Base-by-base conservation (phyloP, 2,888 invertebrate genomes). In the Idaea dimidiata region DNA sequence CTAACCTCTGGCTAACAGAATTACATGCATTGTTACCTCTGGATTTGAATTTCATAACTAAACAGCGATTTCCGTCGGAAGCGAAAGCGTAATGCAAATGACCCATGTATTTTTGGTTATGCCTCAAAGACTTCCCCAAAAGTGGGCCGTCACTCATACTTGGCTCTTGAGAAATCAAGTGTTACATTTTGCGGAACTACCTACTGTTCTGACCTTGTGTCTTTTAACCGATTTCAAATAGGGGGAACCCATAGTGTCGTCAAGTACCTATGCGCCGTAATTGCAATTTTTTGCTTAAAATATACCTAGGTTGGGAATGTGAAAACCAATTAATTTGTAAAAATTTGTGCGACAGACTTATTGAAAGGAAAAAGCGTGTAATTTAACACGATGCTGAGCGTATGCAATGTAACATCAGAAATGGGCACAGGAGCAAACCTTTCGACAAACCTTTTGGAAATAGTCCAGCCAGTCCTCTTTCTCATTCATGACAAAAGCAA, bases 51-150 rank as follows among this genome's bases (percentile, higher is more conserved):
- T 80, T 82, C 80, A 76, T 75, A 78, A 80, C 68, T 59, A 62
- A 80, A 77, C 78, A 75, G 68, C 74, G 71, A 72, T 86, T 84
- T 87, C 86, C 84, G 83, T 77, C 78, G 66, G 72, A 76, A 79
- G 83, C 81, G 78, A 84, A 84, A 86, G 85, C 82, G 74, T 72
- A 78, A 81, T 80, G 80, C 71, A 78, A 83, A 81, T 79, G 67
- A 74, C 65, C 73, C 73, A 74, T 79, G 67, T 74, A 75, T 70
- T 69, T 70, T 81, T 78, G 72, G 72, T 70, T 59, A 68, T 71
- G 62, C 62, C 72, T 16, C 32, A 33, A 58, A 33, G 33, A 57
- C 57, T 7, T 10, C 31, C 6, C 32, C 31, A 17, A 16, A 57
- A 58, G 32, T 58, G 17, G 32, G 58, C 43, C 43, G 43, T 59